Base-by-base conservation (phyloP, 2,888 invertebrate species). In the Acrocyrtus sp. region DNA sequence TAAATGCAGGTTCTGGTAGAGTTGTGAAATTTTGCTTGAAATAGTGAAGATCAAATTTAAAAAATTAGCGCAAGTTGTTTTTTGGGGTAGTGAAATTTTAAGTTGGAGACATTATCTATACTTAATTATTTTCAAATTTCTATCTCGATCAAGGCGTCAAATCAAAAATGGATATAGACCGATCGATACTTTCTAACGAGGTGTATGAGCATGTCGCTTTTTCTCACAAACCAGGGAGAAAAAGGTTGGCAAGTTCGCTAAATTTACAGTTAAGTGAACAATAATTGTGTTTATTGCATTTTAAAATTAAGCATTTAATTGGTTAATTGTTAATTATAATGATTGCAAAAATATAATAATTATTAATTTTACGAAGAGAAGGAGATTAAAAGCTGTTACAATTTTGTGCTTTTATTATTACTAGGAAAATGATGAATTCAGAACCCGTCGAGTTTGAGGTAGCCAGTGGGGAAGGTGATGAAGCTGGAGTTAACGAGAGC, bases 391-490 rank as follows among this genome's bases (percentile, higher is more conserved):
- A 47, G 60, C 45, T 58, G 5, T 6, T 22, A 15, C 12, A 56
- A 24, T 22, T 19, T 12, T 56, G 6, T 41, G 22, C 4, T 41
- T 56, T 56, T 17, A 39, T 6, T 50, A 12, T 39, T 26, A 12
- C 3, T 12, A 62, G 61, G 21, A 39, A 62, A n/a, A n/a, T 62
- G 6, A 43, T 50, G n/a, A 3, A 6, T 19, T 2, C 27, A 8
- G 17, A 54, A 22, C 15, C 70, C n/a, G 48, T 41, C 3, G 39
- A 43, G 2, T 74, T 70, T 68, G 72, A 75, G 19, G 45, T 75
- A 4, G 70, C 54, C 15, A 29, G 21, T 8, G 56, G 67, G 0
- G 60, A 65, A 5, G 17, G 34, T 22, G 0, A 41, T 24, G 0
- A 43, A 65, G 15, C 43, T 74, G 22, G 8, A 21, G 0, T 19